Evolutionary conservation across 2,888 invertebrate species (phyloP), one percentile per base, ranked within the genome.

Genomic region (Macrophya annulata): DNA sequence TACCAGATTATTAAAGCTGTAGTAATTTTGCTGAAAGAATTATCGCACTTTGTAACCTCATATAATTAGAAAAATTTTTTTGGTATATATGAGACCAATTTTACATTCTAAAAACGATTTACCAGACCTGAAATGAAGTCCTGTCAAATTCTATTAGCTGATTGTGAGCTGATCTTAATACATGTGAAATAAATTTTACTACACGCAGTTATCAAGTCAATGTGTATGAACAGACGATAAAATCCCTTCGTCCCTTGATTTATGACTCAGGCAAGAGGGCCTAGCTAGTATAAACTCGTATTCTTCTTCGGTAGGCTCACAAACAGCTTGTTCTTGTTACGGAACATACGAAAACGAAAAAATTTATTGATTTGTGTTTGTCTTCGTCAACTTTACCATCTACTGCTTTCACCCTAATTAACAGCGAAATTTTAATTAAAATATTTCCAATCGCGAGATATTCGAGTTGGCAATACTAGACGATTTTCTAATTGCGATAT

Each of bases 321-420:
- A 25, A 31, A 17, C 68, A 6, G 37, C 37, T 68, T 68, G 68
- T 68, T 68, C 68, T 68, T 68, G 12, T 68, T 68, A 68, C 37
- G 37, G 37, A 37, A 37, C 68, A 17, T 68, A 37, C 10, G 37
- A 68, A 37, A 17, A 12, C 25, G n/a, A n/a, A n/a, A 5, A 10
- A 48, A 48, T 8, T 31, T 9, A 68, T 4, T 31, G 65, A 8
- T 12, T 68, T 31, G 31, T 2, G 31, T 31, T 31, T 31, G 31
- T 31, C 31, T 31, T 31, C 65, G 15, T 31, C 25, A 68, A 6
- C 65, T 68, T 68, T 25, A 31, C 65, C 65, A 31, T 31, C 37
- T 31, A 37, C 65, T 31, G 6, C 65, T 9, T 1, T 37, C 4
- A 68, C 65, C 10, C 48, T 48, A 48, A n/a, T n/a, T n/a, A 10